Conservation (phyloP, 2,888 invertebrate genomes). For the Esperia sulphurella region DNA sequence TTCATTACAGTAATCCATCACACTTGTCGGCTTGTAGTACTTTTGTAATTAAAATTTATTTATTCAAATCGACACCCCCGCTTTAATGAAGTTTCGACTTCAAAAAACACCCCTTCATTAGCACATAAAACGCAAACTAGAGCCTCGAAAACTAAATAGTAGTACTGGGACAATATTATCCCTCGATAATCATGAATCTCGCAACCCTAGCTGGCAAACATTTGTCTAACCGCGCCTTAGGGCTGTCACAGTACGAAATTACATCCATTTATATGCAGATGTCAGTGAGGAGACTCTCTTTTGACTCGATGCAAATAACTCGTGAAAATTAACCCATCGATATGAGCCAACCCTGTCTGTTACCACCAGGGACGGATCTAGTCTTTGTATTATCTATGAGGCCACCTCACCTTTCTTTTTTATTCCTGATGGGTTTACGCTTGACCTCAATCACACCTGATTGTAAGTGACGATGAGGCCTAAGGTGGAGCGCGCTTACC, state of each 20-base stretch:
- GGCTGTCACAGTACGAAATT: conserved; percentile 69
- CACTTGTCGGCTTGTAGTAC: not conserved
- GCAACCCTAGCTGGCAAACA: conserved; percentile 51
- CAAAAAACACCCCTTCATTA: conserved; percentile 17
- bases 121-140: conserved; percentile 23
- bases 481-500: too few species aligned
- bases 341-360: conserved; percentile 28
- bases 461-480: too few species aligned
- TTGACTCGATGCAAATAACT: conserved; percentile 67
- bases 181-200: conserved; percentile 13
- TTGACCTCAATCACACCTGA: too few species aligned
- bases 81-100: conserved; percentile 10
- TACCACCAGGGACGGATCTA: not conserved
- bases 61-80: conserved; percentile 9
- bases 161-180: conserved; percentile 1
- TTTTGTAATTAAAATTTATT: conserved; percentile 7
- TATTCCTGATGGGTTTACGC: too few species aligned
- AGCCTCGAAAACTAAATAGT: not conserved
- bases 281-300: conserved; percentile 43
- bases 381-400: not conserved
- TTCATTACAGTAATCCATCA: conserved; percentile 2
- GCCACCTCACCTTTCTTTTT: too few species aligned
- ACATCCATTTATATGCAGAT: conserved; percentile 73
- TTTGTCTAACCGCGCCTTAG: conserved; percentile 63
- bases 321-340: conserved; percentile 72